Percentiles rank a stretch among this genome's conserved stretches.
Conservation (phyloP, 2,797 vertebrate genomes). For the Myotis findleyi region DNA sequence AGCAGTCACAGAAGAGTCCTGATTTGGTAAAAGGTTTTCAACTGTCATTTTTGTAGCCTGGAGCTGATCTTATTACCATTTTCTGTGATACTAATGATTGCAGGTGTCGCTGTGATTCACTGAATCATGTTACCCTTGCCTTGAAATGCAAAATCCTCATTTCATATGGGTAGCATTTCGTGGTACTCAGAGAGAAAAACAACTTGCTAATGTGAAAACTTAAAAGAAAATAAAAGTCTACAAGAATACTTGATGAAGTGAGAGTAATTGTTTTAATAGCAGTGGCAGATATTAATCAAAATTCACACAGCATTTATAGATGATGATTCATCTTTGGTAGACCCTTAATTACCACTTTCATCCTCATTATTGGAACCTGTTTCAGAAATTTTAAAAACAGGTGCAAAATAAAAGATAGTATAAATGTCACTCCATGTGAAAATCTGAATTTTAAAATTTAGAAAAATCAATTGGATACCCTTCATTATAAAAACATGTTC, state of each 20-base stretch:
- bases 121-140: constrained; percentile 1
- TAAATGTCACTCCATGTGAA: constrained; percentile 52
- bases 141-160: constrained; percentile 64
- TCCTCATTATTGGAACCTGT: constrained; percentile 64
- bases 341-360: constrained; percentile 75
- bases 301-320: constrained; percentile 40
- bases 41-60: not conserved
- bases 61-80: not conserved
- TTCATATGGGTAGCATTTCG: constrained; percentile 28
- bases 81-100: constrained; percentile 4
- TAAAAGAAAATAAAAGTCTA: constrained; percentile 48
- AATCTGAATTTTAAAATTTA: constrained; percentile 58
- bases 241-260: constrained; percentile 52
- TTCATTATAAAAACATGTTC: not conserved
- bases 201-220: constrained; percentile 42
- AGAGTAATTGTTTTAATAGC: constrained; percentile 55
- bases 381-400: constrained; percentile 71
- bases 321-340: constrained; percentile 70
- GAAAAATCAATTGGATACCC: not conserved
- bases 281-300: constrained; percentile 51
- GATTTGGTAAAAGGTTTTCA: constrained; percentile 24
- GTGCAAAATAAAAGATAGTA: constrained; percentile 64
- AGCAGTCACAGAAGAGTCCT: not conserved
- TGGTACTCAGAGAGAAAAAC: constrained; percentile 49
- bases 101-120: constrained; percentile 70